Percentiles rank a stretch among this genome's conserved stretches.
Evolutionary conservation across 1,140 invertebrate genomes (phyloP).

Genomic region (Sarcophaga bullata): DNA sequence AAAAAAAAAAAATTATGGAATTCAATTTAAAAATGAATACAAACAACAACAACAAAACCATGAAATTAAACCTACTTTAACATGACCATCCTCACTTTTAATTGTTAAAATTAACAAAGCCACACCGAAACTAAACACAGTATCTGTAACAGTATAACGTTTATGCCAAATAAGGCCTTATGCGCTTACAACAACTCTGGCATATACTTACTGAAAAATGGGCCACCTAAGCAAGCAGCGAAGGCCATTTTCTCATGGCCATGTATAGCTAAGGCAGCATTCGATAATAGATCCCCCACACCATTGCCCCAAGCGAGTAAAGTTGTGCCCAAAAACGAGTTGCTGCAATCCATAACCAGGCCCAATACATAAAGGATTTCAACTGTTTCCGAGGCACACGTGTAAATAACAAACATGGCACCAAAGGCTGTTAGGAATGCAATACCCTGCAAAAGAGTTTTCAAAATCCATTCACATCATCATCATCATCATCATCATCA

Average conservation of each 20-base stretch:
- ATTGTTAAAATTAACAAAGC: slow-evolving; percentile 35
- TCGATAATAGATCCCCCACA: slow-evolving; percentile 46
- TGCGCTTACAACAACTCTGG: not conserved
- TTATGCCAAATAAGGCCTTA: no score
- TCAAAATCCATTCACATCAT: not conserved
- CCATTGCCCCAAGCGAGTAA: slow-evolving; percentile 46
- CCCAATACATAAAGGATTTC: slow-evolving; percentile 43
- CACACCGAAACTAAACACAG: slow-evolving; percentile 25
- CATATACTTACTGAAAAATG: slow-evolving; percentile 47
- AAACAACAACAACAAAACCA: no score
- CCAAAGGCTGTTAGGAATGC: slow-evolving; percentile 34
- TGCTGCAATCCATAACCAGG: slow-evolving; percentile 41
- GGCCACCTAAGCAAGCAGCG: slow-evolving; percentile 47
- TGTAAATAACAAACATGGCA: slow-evolving; percentile 45
- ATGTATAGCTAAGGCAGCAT: slow-evolving; percentile 43
- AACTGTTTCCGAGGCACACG: slow-evolving; percentile 43
- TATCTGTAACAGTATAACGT: slow-evolving; percentile 32
- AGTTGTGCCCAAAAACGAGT: slow-evolving; percentile 46
- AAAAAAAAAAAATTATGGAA: slow-evolving; percentile 25
- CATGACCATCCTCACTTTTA: slow-evolving; percentile 21
- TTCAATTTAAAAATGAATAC: not conserved
- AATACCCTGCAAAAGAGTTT: slow-evolving; percentile 31
- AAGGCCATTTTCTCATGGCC: slow-evolving; percentile 48
- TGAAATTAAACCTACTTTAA: not conserved
- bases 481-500: no score